Base-by-base conservation (phyloP, 2,888 invertebrate genomes). In the Dusona sp. region DNA sequence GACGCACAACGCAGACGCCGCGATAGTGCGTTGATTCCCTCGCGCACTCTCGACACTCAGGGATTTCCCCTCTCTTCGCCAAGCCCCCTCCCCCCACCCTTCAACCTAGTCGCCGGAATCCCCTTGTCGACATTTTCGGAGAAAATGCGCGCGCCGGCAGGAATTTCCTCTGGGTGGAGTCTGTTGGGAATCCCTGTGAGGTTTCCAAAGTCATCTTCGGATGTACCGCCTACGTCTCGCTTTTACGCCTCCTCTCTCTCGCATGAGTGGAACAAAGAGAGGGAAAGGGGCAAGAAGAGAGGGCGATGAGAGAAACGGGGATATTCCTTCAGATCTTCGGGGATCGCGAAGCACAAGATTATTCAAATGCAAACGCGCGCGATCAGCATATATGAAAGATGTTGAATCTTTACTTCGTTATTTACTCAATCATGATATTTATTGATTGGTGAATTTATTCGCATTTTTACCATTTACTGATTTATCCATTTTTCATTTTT, bases 121-220 rank as follows among this genome's bases (percentile, higher is more conserved):
- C 83, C 84, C 64, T 33, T 36, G 36, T 19, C 78, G 64, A 83
- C 19, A 74, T 65, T 64, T 73, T 84, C 61, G 25, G 25, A 25
- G 81, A 67, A 67, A 54, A 67, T 74, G 74, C 81, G 81, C 74
- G 79, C 84, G 48, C 61, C 73, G 57, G 65, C 70, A 72, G 65
- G 72, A 64, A 75, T 79, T 83, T 48, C 51, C 74, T 22, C 85
- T 79, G 83, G 86, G 86, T 74, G 86, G 86, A 80, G 86, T 80
- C 77, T 79, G 45, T 9, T 57, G 48, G 57, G 73, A 29, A 75
- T 75, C 68, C 73, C 79, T 61, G 61, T 9, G 29, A 51, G 70
- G n/a, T 61, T 67, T 68, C 33, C 72, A 38, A 70, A 83, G 65
- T 79, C 51, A 70, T 79, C 83, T 48, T 51, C 19, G 36, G 57